Percentiles rank a stretch among this genome's conserved stretches.
phyloP scores from a whole-genome alignment of 2,888 invertebrate species.

The Drosophila borborema region DNA sequence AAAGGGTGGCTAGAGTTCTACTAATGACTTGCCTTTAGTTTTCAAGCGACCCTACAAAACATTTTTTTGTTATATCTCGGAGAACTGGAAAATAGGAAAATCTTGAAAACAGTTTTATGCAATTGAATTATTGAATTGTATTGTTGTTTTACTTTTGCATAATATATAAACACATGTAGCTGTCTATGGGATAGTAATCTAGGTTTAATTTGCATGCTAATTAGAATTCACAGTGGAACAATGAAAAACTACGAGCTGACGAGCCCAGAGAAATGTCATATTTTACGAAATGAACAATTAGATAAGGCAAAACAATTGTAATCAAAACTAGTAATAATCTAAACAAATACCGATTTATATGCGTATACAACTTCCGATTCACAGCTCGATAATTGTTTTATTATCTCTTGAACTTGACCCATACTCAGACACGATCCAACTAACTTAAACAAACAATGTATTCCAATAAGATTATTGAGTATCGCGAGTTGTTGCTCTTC shows the following conservation, averaged over 20 bases:
- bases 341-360: slow-evolving; percentile 1
- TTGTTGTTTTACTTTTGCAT: slow-evolving; percentile 25
- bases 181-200: slow-evolving; percentile 10
- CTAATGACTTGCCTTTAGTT: slow-evolving; percentile 14
- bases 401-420: slow-evolving; percentile 58
- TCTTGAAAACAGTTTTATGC: background rate
- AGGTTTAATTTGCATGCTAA: slow-evolving; percentile 60
- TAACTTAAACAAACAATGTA: slow-evolving; percentile 3
- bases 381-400: slow-evolving; percentile 14
- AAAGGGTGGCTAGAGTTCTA: background rate
- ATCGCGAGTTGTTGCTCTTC: background rate
- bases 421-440: slow-evolving; percentile 17
- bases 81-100: background rate
- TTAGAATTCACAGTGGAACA: slow-evolving; percentile 50
- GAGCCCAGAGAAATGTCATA: slow-evolving; percentile 20
- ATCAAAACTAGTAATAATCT: slow-evolving; percentile 27
- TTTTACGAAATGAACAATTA: slow-evolving; percentile 57
- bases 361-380: slow-evolving; percentile 38
- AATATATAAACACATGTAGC: slow-evolving; percentile 21
- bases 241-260: slow-evolving; percentile 40
- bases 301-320: slow-evolving; percentile 46
- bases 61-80: background rate
- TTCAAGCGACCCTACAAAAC: background rate
- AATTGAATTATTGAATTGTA: slow-evolving; percentile 7
- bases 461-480: slow-evolving; percentile 34